Evolutionary conservation across 2,888 invertebrate species (phyloP), one percentile per base, ranked within the genome.

Genomic region (Pollenia amentaria): DNA sequence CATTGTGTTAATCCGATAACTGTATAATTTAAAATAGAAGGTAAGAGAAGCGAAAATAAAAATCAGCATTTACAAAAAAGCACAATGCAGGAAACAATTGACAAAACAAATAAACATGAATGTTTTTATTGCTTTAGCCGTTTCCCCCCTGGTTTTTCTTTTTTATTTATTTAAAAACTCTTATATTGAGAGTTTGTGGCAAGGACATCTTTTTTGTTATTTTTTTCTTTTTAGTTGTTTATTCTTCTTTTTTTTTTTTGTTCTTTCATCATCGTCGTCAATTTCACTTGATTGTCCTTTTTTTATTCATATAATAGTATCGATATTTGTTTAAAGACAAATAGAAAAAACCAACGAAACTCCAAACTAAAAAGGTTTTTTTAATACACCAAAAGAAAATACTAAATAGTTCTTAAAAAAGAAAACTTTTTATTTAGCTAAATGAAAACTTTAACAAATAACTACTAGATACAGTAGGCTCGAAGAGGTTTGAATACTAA

Each of bases 1-100:
- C 70, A 81, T 80, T 85, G 80, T 77, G 80, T 87, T 87, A 87
- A 87, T 84, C 87, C 72, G 76, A 84, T 87, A 87, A 84, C 84
- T 73, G 51, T 72, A 65, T 76, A 60, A 84, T 77, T 87, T 67
- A 60, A 60, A 67, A 72, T 65, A 83, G 6, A 76, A 83, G 78
- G 79, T 83, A 55, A 69, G 48, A 75, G 53, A 40, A 67, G 46
- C 6, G 12, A 53, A 44, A 67, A 76, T 14, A 29, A 18, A 62
- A 18, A 60, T 42, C 21, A 53, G 16, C 14, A 77, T 14, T 48
- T 42, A 21, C 11, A 21, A 78, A 65, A 40, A 18, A 64, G 7
- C 38, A 65, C 51, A 46, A 18, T 46, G 62, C 38, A 55, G 69
- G 62, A 70, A 76, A 83, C 86, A 80, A 77, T 87, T 87, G 78